A percentile compares a stretch with the other conserved stretches of the same genome.
phyloP scores from a whole-genome alignment of 2,888 invertebrate genomes.

The Yponomeuta evonymella region DNA sequence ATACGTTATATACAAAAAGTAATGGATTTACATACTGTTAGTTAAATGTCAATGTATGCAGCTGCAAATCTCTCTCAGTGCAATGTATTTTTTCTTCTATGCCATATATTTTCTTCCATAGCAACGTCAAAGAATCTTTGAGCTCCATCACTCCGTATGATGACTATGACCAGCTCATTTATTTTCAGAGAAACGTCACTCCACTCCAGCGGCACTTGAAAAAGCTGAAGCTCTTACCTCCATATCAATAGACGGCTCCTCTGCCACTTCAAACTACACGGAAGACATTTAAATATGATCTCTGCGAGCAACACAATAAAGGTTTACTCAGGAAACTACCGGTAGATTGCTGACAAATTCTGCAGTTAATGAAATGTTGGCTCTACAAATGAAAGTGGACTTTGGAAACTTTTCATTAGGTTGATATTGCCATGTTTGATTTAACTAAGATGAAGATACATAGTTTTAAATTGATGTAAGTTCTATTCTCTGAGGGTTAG shows the following conservation, averaged over 20 bases:
- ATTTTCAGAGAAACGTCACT: conserved; percentile 69
- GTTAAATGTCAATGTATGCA: too few species aligned
- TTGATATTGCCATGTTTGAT: not conserved
- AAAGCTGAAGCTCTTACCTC: conserved; percentile 62
- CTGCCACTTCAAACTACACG: conserved; percentile 44
- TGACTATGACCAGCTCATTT: conserved; percentile 63
- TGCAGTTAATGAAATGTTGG: conserved; percentile 7
- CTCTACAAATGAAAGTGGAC: not conserved
- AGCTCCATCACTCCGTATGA: not conserved
- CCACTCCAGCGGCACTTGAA: conserved; percentile 72
- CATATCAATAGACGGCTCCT: conserved; percentile 57
- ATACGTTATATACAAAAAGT: too few species aligned
- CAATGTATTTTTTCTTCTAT: too few species aligned
- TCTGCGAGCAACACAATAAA: not conserved
- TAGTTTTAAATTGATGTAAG: conserved; percentile 17
- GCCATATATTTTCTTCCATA: too few species aligned
- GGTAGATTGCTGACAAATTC: not conserved
- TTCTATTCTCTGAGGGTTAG: conserved; percentile 17
- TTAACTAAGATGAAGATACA: not conserved
- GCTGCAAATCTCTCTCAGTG: too few species aligned
- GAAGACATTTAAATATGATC: not conserved
- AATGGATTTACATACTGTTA: too few species aligned
- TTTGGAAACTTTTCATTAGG: not conserved
- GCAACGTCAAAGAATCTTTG: not conserved
- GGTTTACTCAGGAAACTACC: not conserved